Conservation (phyloP, 2,113 vertebrate genomes). For the Anser cygnoides region DNA sequence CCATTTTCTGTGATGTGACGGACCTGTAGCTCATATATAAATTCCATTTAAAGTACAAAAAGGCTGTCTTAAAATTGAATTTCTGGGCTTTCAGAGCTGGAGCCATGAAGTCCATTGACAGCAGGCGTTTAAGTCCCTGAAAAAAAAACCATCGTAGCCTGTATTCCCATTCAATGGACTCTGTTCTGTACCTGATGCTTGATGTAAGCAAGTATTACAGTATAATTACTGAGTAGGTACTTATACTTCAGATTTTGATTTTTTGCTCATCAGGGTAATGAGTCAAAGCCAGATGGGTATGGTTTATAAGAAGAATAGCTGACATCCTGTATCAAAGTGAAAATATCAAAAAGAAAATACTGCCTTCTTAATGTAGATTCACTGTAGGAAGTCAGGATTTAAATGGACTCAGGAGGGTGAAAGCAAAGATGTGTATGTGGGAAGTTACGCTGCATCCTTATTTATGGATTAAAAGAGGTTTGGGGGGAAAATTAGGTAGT, state of each 20-base stretch:
- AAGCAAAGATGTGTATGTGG: not conserved
- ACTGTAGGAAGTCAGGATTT: not conserved
- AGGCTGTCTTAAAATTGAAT: not conserved
- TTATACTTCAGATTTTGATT: not conserved
- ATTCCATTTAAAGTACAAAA: accelerated
- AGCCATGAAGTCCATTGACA: not conserved
- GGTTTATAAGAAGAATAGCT: not conserved
- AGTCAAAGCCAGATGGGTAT: not conserved
- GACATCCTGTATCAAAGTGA: not conserved
- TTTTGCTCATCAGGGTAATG: not conserved
- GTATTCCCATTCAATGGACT: not conserved
- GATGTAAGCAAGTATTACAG: not conserved
- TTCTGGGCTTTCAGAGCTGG: not conserved
- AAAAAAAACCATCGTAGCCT: not conserved
- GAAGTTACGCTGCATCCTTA: not conserved
- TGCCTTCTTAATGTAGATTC: not conserved
- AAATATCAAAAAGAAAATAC: not conserved
- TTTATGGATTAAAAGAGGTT: not conserved
- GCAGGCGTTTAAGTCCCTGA: not conserved
- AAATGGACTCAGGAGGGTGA: not conserved
- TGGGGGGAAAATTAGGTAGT: not conserved
- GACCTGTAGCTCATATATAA: not conserved
- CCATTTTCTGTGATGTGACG: not conserved
- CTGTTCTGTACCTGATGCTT: not conserved
- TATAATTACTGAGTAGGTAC: not conserved